Conservation (phyloP, 2,888 invertebrate species). For the Platypus cylindrus region DNA sequence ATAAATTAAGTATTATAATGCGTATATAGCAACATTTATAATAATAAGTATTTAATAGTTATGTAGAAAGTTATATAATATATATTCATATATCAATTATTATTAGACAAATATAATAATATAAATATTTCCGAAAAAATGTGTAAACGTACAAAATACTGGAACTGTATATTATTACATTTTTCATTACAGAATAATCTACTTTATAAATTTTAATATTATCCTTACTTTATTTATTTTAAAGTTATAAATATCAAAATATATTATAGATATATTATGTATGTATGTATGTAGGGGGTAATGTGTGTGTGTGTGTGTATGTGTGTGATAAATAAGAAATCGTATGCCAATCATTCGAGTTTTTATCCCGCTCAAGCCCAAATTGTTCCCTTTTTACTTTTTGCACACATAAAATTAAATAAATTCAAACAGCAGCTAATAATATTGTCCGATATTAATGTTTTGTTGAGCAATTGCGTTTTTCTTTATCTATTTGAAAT, state of each 20-base stretch:
- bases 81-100: conserved; percentile 36
- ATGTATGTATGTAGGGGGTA: conserved; percentile 31
- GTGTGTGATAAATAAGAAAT: no score
- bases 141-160: conserved; percentile 39
- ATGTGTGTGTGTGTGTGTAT: no score
- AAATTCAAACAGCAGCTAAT: no score
- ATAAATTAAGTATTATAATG: conserved; percentile 37
- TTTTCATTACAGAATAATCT: conserved; percentile 15
- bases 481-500: no score
- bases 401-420: no score
- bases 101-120: conserved; percentile 35
- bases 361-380: no score
- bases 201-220: no score
- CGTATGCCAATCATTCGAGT: no score
- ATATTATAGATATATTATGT: no score
- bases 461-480: no score
- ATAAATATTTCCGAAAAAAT: conserved; percentile 34
- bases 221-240: conserved; percentile 31
- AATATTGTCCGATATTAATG: no score
- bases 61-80: conserved; percentile 36
- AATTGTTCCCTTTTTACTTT: conserved; percentile 26
- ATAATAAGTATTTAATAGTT: conserved; percentile 32
- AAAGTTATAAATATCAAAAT: conserved; percentile 28
- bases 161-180: conserved; percentile 26
- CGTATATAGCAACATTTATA: conserved; percentile 38